Evolutionary conservation across 2,113 vertebrate genomes (phyloP).

Genomic region (Herpetotheres cachinnans): DNA sequence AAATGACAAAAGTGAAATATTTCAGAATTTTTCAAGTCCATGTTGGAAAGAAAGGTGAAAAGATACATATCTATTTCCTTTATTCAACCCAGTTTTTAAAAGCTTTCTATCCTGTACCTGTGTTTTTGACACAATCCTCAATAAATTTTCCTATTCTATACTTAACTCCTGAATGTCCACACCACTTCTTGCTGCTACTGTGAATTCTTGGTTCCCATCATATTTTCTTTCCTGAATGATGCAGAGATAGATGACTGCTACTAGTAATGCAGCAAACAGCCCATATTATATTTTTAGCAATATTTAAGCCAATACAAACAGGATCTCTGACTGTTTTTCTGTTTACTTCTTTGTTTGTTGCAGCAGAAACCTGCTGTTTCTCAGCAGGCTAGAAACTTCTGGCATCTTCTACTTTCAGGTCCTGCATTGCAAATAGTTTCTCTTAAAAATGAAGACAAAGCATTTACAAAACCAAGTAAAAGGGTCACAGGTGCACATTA

Average conservation of each 20-base stretch:
- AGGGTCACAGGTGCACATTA: conserved; percentile 9
- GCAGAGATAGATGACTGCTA: neutral
- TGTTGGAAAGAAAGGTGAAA: neutral
- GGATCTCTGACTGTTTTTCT: neutral
- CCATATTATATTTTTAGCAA: neutral
- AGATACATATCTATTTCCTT: neutral
- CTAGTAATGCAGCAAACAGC: neutral
- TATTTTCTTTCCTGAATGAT: neutral
- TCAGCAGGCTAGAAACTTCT: neutral
- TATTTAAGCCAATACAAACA: neutral
- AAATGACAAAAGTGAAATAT: neutral
- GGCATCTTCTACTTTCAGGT: neutral
- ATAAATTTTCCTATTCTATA: neutral
- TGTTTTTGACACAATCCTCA: neutral
- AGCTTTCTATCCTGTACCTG: neutral
- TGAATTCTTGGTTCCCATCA: neutral
- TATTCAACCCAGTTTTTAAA: neutral
- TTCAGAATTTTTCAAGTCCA: neutral
- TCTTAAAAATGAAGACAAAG: neutral
- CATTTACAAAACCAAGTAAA: neutral
- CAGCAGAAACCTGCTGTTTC: neutral
- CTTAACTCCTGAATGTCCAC: neutral
- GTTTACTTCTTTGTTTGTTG: neutral
- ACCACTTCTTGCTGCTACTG: neutral
- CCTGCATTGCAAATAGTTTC: neutral